phyloP scores from a whole-genome alignment of 2,113 vertebrate species.

The Mellivora capensis region DNA sequence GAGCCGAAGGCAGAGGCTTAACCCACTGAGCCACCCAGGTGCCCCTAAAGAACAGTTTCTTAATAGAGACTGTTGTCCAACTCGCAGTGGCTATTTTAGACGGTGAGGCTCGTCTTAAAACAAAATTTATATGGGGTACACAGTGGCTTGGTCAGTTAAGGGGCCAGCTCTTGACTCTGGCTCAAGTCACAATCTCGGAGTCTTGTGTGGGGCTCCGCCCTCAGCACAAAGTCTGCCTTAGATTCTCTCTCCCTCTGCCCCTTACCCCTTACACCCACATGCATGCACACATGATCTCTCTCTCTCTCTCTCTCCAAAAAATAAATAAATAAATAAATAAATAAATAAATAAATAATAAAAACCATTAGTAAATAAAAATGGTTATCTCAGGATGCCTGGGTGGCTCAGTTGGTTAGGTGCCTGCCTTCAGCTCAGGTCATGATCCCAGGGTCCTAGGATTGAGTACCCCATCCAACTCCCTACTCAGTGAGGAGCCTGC shows the following conservation, averaged over 20 bases:
- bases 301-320: too few species aligned
- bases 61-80: neutral
- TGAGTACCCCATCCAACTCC: neutral
- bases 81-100: neutral
- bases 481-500: neutral
- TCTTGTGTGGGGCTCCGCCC: neutral
- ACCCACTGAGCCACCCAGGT: too few species aligned
- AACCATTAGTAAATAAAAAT: too few species aligned
- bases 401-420: neutral
- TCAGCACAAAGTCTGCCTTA: neutral
- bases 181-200: neutral
- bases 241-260: neutral
- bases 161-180: neutral
- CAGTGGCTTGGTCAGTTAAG: neutral
- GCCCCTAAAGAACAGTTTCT: conserved; percentile 25
- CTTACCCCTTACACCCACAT: too few species aligned
- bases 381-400: neutral
- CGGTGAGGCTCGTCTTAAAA: neutral
- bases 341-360: too few species aligned
- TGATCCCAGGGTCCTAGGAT: neutral
- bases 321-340: too few species aligned
- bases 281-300: too few species aligned
- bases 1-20: too few species aligned
- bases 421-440: neutral
- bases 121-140: neutral